These are phyloP conservation scores for Mechanitis messenoides DNA, from an alignment of 2,888 invertebrate species.

Conservation along the genomic window DNA sequence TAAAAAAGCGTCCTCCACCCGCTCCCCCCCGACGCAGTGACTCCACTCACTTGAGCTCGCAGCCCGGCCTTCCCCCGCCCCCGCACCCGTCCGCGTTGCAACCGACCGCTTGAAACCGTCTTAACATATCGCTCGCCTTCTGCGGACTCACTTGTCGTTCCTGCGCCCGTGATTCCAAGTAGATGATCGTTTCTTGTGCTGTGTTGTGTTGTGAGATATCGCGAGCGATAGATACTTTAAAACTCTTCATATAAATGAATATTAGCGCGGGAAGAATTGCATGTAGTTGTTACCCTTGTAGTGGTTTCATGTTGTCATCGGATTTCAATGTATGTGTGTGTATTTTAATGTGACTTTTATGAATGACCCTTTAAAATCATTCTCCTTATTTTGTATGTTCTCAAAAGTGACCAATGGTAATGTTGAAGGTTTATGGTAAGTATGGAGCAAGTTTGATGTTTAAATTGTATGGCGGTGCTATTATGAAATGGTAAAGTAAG, in stretches of 20 bases:
- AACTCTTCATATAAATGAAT: conserved; percentile 9
- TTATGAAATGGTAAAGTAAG: conserved; percentile 64
- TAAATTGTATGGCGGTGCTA: conserved; percentile 69
- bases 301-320: conserved; percentile 23
- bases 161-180: conserved; percentile 19
- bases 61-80: conserved; percentile 29
- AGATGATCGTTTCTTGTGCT: conserved; percentile 11
- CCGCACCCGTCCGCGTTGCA: conserved; percentile 41
- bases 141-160: conserved; percentile 24
- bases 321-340: conserved; percentile 9
- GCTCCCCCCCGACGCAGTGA: conserved; percentile 94
- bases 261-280: conserved; percentile 9
- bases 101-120: conserved; percentile 48
- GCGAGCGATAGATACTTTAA: conserved; percentile 15
- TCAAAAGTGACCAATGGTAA: conserved; percentile 24
- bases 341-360: conserved; percentile 14
- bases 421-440: conserved; percentile 23
- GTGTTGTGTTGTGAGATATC: conserved; percentile 12
- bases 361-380: conserved; percentile 18
- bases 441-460: conserved; percentile 27
- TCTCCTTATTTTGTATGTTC: conserved; percentile 22
- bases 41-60: conserved; percentile 85
- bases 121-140: conserved; percentile 27
- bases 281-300: conserved; percentile 22
- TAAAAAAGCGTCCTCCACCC: conserved; percentile 88